A percentile compares a stretch with the other conserved stretches of the same genome.
phyloP scores from a whole-genome alignment of 2,113 vertebrate genomes.

The Cettia cetti region DNA sequence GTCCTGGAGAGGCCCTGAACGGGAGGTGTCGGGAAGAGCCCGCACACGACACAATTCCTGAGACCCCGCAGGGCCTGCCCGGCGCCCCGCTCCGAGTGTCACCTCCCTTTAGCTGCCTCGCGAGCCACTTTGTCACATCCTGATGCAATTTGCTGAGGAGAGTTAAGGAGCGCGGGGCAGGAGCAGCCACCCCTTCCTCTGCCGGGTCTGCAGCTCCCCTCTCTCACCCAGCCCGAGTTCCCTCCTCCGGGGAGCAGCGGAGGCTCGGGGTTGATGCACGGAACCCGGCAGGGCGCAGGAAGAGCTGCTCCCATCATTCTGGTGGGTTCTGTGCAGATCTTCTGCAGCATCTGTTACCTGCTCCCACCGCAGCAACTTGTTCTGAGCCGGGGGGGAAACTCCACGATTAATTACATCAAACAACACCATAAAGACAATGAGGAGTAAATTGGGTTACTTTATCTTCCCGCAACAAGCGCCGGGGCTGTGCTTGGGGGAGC shows the following conservation, averaged over 20 bases:
- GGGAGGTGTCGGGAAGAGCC: not conserved
- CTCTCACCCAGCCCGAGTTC: not conserved
- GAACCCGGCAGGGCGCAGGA: not conserved
- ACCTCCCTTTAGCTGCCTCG: constrained; percentile 40
- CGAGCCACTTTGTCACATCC: constrained; percentile 55
- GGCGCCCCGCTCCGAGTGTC: constrained; percentile 14
- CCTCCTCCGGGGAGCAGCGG: not conserved
- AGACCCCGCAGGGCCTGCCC: not conserved
- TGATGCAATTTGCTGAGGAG: constrained; percentile 46
- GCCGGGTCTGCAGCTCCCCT: not conserved
- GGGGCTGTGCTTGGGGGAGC: not conserved
- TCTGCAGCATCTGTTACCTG: not conserved
- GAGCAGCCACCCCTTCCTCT: not conserved
- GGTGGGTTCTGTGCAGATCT: not conserved
- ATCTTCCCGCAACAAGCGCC: constrained; percentile 6
- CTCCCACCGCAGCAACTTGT: not conserved
- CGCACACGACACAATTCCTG: not conserved
- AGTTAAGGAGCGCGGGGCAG: constrained; percentile 39
- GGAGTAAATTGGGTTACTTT: constrained; percentile 27
- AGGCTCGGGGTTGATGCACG: not conserved
- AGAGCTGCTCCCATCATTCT: not conserved
- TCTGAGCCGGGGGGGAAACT: not conserved
- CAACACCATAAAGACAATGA: not conserved
- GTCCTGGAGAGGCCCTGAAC: constrained; percentile 10
- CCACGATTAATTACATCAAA: constrained; percentile 40